Evolutionary conservation across 2,797 vertebrate species (phyloP).

Genomic region (Tenualosa ilisha): DNA sequence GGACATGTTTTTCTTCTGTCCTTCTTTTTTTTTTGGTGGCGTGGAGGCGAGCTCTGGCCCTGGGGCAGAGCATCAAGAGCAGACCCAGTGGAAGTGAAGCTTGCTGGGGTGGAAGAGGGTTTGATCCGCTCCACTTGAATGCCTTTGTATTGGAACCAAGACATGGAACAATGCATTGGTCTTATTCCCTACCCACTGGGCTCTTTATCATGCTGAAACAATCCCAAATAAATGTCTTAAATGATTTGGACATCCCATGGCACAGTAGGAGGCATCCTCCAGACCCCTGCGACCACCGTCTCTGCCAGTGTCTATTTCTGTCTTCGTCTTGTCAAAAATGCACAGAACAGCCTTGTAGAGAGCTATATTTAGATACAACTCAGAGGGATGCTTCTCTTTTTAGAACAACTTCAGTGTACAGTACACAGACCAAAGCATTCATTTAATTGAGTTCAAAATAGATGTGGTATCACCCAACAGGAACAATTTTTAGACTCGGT

Average conservation of each 20-base stretch:
- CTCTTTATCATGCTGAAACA: background rate
- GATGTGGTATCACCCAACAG: slow-evolving; percentile 7
- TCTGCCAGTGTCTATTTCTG: background rate
- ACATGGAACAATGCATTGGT: slow-evolving; percentile 16
- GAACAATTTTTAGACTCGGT: slow-evolving; percentile 3
- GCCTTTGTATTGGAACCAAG: slow-evolving; percentile 7
- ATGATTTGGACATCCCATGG: background rate
- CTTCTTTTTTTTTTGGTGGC: background rate
- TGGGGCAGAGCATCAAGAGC: background rate
- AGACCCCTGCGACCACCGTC: background rate
- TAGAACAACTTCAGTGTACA: background rate
- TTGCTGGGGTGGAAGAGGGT: slow-evolving; percentile 16
- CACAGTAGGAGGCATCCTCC: background rate
- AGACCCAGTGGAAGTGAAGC: slow-evolving; percentile 14
- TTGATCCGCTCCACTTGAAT: slow-evolving; percentile 11
- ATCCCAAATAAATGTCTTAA: background rate
- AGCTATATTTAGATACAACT: slow-evolving; percentile 2
- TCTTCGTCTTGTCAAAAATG: slow-evolving; percentile 18
- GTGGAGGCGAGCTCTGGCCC: background rate
- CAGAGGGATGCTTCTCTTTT: slow-evolving; percentile 12
- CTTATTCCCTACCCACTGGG: background rate
- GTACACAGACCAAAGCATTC: background rate
- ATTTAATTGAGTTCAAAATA: background rate
- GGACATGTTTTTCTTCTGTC: background rate
- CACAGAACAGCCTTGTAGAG: background rate